phyloP scores from a whole-genome alignment of 2,888 invertebrate genomes.

The Camptogramma bilineatum region DNA sequence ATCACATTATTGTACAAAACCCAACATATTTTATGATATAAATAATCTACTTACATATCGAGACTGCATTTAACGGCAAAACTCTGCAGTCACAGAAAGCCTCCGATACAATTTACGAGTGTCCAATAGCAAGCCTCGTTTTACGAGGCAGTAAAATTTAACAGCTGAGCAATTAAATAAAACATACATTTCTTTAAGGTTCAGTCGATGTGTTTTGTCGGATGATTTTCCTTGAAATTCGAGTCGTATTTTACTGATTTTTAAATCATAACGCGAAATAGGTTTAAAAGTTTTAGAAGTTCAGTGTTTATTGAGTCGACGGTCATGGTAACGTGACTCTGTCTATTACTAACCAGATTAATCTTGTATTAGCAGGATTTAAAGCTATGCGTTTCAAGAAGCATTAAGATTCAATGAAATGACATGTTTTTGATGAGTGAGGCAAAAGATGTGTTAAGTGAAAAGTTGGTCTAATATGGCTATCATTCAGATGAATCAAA shows the following conservation, averaged over 20 bases:
- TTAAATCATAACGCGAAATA: not conserved
- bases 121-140: conserved; percentile 25
- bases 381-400: not conserved
- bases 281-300: conserved; percentile 4
- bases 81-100: conserved; percentile 8
- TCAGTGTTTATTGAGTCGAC: conserved; percentile 5
- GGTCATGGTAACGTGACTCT: conserved; percentile 22
- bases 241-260: not conserved
- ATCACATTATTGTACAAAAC: not conserved
- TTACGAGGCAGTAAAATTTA: conserved; percentile 31
- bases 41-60: not conserved
- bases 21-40: not conserved
- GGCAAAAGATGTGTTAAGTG: too few relatives aligned
- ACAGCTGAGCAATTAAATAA: conserved; percentile 30
- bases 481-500: too few relatives aligned
- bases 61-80: not conserved
- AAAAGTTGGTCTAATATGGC: too few relatives aligned
- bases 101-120: conserved; percentile 17
- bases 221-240: conserved; percentile 17
- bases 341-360: conserved; percentile 14
- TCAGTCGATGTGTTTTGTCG: not conserved
- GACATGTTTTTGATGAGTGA: too few relatives aligned
- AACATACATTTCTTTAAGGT: conserved; percentile 20
- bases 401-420: not conserved
- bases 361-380: conserved; percentile 12